phyloP scores from a whole-genome alignment of 2,888 invertebrate genomes.

The Eupithecia tripunctaria region DNA sequence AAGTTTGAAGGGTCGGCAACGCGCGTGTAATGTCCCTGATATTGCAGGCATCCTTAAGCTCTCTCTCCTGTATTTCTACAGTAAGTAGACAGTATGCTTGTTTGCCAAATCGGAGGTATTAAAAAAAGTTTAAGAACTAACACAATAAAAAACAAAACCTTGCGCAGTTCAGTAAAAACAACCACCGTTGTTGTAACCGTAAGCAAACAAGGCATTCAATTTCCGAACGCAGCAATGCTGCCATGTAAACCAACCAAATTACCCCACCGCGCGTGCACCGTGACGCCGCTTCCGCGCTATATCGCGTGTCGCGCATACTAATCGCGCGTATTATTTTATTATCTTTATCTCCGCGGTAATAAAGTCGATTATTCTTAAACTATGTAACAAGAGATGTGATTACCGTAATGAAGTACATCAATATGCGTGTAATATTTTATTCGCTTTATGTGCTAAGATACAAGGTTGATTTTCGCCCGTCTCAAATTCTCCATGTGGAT shows the following conservation, averaged over 20 bases:
- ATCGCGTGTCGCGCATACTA: conserved; percentile 44
- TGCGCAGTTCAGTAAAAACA: not conserved
- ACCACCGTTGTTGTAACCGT: conserved; percentile 3
- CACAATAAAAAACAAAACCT: not conserved
- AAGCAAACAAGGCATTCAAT: conserved; percentile 10
- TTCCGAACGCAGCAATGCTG: conserved; percentile 30
- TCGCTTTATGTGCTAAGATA: not conserved
- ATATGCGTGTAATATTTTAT: not conserved
- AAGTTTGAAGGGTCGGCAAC: too few relatives aligned
- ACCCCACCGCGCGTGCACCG: conserved; percentile 40
- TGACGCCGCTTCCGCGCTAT: conserved; percentile 56
- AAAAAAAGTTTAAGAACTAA: too few relatives aligned
- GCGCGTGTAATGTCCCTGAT: too few relatives aligned
- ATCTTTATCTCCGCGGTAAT: conserved; percentile 13
- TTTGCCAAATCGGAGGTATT: too few relatives aligned
- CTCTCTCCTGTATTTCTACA: too few relatives aligned
- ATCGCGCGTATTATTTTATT: conserved; percentile 15
- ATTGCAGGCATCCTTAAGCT: too few relatives aligned
- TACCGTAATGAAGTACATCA: not conserved
- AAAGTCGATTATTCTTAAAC: conserved; percentile 7
- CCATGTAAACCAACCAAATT: conserved; percentile 40
- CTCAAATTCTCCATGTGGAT: too few relatives aligned
- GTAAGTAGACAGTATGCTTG: too few relatives aligned
- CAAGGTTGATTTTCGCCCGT: not conserved
- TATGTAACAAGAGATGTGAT: not conserved